A percentile compares a stretch with the other conserved stretches of the same genome.
Conservation (phyloP, 2,888 invertebrate genomes). For the Agrochola lota region DNA sequence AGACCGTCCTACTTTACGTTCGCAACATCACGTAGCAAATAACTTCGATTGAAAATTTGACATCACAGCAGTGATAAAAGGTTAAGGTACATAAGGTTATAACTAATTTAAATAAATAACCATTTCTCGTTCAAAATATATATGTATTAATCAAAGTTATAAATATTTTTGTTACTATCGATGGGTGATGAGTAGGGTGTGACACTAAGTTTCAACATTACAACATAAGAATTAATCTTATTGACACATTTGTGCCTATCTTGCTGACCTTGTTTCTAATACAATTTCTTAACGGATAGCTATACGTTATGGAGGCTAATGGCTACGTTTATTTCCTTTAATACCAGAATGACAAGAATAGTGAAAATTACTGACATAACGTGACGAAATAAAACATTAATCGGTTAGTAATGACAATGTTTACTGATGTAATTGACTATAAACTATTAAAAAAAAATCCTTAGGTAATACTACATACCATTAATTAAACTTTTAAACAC, state of each 20-base stretch:
- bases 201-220: constrained; percentile 50
- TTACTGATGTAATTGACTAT: neutral
- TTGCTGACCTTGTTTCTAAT: constrained; percentile 62
- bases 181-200: constrained; percentile 33
- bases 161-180: constrained; percentile 27
- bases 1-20: neutral
- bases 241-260: constrained; percentile 66
- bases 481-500: neutral
- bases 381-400: constrained; percentile 26
- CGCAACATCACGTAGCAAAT: neutral
- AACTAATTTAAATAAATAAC: constrained; percentile 14
- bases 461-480: neutral
- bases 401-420: constrained; percentile 9
- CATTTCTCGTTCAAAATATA: neutral
- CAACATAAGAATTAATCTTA: constrained; percentile 56
- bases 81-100: neutral
- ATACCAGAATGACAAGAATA: constrained; percentile 49
- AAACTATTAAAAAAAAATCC: constrained; percentile 8
- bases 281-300: constrained; percentile 63
- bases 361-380: constrained; percentile 27
- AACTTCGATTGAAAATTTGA: neutral
- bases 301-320: constrained; percentile 38
- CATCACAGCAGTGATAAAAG: neutral
- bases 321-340: constrained; percentile 45
- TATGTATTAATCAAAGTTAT: constrained; percentile 42